Evolutionary conservation across 2,797 vertebrate species (phyloP).

Genomic region (Manis javanica): DNA sequence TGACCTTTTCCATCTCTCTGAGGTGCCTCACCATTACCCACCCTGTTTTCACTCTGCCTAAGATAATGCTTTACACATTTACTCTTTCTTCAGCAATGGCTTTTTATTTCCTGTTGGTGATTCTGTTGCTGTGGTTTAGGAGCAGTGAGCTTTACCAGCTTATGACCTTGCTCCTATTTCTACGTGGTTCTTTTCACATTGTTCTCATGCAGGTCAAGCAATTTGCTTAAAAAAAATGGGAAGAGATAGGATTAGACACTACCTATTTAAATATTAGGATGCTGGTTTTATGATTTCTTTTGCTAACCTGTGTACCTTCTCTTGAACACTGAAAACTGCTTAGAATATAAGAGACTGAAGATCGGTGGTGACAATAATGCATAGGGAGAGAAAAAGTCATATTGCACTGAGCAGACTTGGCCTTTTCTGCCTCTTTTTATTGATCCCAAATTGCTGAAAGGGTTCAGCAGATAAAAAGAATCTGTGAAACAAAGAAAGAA

Average conservation of each 20-base stretch:
- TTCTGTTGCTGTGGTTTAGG: slow-evolving; percentile 67
- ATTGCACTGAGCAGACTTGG: slow-evolving; percentile 56
- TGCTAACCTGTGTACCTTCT: slow-evolving; percentile 61
- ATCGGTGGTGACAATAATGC: slow-evolving; percentile 61
- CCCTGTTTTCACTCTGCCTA: slow-evolving; percentile 20
- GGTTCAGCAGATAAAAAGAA: slow-evolving; percentile 67
- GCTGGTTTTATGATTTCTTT: slow-evolving; percentile 24
- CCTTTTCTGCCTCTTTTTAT: slow-evolving; percentile 70
- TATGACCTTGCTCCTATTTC: slow-evolving; percentile 52
- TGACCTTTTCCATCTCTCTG: slow-evolving; percentile 82
- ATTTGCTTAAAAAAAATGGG: slow-evolving; percentile 70
- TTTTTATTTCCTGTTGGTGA: slow-evolving; percentile 71
- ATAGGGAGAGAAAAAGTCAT: slow-evolving; percentile 21
- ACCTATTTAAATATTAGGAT: slow-evolving; percentile 59
- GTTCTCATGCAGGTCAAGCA: slow-evolving; percentile 68
- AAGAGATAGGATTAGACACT: not conserved
- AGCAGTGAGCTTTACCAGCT: slow-evolving; percentile 68
- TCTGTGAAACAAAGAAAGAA: slow-evolving; percentile 57
- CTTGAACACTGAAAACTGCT: slow-evolving; percentile 20
- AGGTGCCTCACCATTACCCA: slow-evolving; percentile 77
- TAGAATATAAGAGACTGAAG: slow-evolving; percentile 51
- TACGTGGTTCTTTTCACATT: slow-evolving; percentile 52
- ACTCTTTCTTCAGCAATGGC: slow-evolving; percentile 47
- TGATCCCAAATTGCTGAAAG: slow-evolving; percentile 68
- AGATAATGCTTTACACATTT: slow-evolving; percentile 39